These are phyloP conservation scores for Mesitornis unicolor DNA, from an alignment of 2,113 vertebrate genomes.

Conservation along the genomic window DNA sequence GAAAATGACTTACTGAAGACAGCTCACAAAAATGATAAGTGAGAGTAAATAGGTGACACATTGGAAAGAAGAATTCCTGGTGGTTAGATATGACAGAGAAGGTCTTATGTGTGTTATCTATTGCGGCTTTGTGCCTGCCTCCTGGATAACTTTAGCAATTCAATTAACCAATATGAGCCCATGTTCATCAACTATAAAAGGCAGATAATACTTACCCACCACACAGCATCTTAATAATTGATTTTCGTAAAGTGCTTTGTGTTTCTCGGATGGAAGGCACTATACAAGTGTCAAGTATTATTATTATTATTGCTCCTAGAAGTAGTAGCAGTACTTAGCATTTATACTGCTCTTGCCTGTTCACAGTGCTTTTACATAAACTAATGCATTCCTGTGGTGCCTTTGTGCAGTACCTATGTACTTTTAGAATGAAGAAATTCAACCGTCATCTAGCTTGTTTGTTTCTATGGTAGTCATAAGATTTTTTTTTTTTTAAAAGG, in stretches of 20 bases:
- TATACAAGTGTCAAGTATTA: not conserved
- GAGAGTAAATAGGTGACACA: slow-evolving; percentile 16
- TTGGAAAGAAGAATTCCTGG: not conserved
- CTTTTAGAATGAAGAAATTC: not conserved
- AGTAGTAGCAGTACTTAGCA: not conserved
- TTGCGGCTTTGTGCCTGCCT: not conserved
- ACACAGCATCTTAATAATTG: slow-evolving; percentile 5
- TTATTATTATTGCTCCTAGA: not conserved
- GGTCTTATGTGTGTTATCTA: not conserved
- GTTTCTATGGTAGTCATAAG: not conserved
- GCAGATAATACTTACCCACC: not conserved
- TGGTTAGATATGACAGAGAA: slow-evolving; percentile 7
- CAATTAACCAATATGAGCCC: not conserved
- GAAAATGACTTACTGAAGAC: not conserved
- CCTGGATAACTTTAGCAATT: not conserved
- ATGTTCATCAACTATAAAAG: slow-evolving; percentile 20
- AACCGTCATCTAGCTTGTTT: not conserved
- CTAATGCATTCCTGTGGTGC: not conserved
- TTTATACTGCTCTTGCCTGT: not conserved
- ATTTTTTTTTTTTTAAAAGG: too few species aligned
- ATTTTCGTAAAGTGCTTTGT: slow-evolving; percentile 6
- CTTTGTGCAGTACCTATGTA: not conserved
- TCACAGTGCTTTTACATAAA: not conserved
- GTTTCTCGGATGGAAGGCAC: not conserved
- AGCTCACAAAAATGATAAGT: slow-evolving; percentile 22